A percentile compares a stretch with the other conserved stretches of the same genome.
These are phyloP conservation scores for Dendroctonus valens DNA, from an alignment of 1,140 invertebrate species.

Conservation along the genomic window DNA sequence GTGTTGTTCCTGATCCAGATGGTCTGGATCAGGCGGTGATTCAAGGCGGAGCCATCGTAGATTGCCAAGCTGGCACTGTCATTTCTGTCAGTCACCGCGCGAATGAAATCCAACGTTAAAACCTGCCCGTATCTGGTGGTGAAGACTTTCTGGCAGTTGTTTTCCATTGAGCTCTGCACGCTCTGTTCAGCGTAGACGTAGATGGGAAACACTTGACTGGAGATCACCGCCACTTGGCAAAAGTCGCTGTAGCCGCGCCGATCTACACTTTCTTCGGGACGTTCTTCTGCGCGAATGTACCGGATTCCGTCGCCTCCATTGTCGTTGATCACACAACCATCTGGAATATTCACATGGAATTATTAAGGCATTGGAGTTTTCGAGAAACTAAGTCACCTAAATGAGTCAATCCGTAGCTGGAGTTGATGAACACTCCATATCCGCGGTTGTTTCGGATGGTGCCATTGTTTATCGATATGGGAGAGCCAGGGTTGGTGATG, in stretches of 20 bases:
- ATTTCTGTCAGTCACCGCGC: conserved; percentile 71
- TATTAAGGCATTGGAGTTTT: not conserved
- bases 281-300: conserved; percentile 77
- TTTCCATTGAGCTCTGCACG: conserved; percentile 62
- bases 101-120: conserved; percentile 79
- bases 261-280: conserved; percentile 67
- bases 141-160: conserved; percentile 75
- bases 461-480: conserved; percentile 76
- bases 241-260: conserved; percentile 71
- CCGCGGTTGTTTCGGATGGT: conserved; percentile 83
- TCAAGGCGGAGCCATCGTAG: conserved; percentile 71
- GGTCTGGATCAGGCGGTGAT: conserved; percentile 66
- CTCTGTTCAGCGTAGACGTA: conserved; percentile 75
- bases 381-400: conserved; percentile 47
- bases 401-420: conserved; percentile 72
- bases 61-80: conserved; percentile 71
- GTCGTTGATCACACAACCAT: conserved; percentile 69
- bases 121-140: conserved; percentile 73
- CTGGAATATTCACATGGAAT: conserved; percentile 35
- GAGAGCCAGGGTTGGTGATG: conserved; percentile 79
- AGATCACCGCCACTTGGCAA: conserved; percentile 77
- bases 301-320: conserved; percentile 86
- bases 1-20: conserved; percentile 76
- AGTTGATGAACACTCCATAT: conserved; percentile 87
- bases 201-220: conserved; percentile 80